Base-by-base conservation (phyloP, 2,113 vertebrate genomes). In the Podiceps cristatus region DNA sequence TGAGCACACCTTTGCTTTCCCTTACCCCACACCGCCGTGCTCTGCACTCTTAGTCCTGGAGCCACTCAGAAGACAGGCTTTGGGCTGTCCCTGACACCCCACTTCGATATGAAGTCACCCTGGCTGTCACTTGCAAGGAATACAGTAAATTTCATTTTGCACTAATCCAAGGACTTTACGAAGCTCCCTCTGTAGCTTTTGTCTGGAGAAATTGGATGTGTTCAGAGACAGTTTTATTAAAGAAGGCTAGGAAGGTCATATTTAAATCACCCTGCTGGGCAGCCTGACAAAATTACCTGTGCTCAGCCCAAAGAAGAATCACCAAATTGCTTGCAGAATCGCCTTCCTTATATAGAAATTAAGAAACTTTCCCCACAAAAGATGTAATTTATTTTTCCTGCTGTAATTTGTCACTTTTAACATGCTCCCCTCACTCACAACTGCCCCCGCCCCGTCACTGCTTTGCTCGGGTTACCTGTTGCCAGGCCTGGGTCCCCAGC, bases 11-110 rank as follows among this genome's bases (percentile, higher is more conserved):
- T 79, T 60, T 29, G 35, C 24, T 55, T 29, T 23, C 10, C 56
- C 47, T 49, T 28, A 0, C 42, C 63, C 79, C 67, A 52, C 25
- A 22, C 3, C 5, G 1, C 33, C 2, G 0, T 13, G 45, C 27
- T 37, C 35, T 45, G 55, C 42, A 17, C 29, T 49, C 4, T 5
- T 11, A 53, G 42, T 56, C 64, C 76, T 6, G 0, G 35, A 76
- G n/a, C 15, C 53, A 14, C 33, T 11, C 55, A 63, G 60, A 11
- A 29, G 11, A 52, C 31, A 56, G 33, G 11, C 7, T 68, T 77
- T 28, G 62, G 49, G 60, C 67, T 82, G n/a, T 40, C 68, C 64
- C 47, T 72, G 53, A 12, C 9, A 4, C 42, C 49, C 42, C 22
- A 7, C 42, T 40, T 62, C 0, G 1, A 4, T 7, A 5, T 1